Base-by-base conservation (phyloP, 2,113 vertebrate genomes). In the Hydrochoerus hydrochaeris region DNA sequence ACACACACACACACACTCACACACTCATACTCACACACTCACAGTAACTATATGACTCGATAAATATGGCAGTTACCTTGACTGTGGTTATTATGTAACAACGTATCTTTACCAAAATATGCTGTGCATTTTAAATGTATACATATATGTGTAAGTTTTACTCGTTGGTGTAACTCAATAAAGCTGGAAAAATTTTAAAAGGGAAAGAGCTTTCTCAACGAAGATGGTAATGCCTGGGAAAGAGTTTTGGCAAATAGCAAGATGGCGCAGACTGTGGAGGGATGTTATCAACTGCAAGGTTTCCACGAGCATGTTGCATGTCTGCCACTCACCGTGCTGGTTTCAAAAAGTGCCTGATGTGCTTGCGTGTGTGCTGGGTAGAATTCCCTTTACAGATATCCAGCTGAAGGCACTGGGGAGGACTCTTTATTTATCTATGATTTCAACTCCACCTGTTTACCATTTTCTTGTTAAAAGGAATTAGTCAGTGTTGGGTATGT, bases 391-490 rank as follows among this genome's bases (percentile, higher is more conserved):
- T 88, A 62, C 91, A 98, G 97, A 98, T 93, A 80, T 95, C 93
- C 93, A 96, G 35, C 60, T 97, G 92, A 94, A 32, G 91, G 92
- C 94, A 88, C 92, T 98, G 95, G 96, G 97, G 92, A 88, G 96
- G 95, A 91, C 65, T 96, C 69, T 94, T 97, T 97, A 98, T 94
- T 98, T 97, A 97, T 57, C 22, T 97, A 95, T 95, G 96, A 98
- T 98, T 98, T 98, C 93, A 95, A 49, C 95, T 96, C 94, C 98
- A 97, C 97, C 93, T 98, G 98, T 98, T 98, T 98, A 96, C 97
- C 93, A 98, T 98, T 99, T 98, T 98, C 98, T 96, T 98, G 97
- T 98, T 98, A 97, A 98, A 98, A 98, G 97, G 97, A 98, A 98
- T 98, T 98, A 98, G 89, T 41, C 96, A 96, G 94, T 96, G 80